These are phyloP conservation scores for Mustelus asterias DNA, from an alignment of 2,113 vertebrate species.

Conservation along the genomic window DNA sequence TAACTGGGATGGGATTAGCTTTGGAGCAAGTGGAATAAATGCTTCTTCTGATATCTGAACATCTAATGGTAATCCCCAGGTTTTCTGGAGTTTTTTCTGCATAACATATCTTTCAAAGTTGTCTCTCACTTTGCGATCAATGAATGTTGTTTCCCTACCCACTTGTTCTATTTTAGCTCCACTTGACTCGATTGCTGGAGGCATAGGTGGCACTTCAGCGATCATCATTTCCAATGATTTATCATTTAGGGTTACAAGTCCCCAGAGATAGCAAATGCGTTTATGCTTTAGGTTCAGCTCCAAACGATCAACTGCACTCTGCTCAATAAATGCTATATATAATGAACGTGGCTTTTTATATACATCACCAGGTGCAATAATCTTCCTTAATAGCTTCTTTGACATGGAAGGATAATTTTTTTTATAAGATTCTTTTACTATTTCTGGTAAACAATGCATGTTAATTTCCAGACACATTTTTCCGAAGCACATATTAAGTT, in stretches of 20 bases:
- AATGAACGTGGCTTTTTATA: not conserved
- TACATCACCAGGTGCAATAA: constrained; percentile 11
- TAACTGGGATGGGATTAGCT: too few species aligned
- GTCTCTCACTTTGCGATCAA: not conserved
- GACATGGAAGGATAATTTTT: not conserved
- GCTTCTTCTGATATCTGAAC: not conserved
- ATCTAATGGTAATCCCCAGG: constrained; percentile 23
- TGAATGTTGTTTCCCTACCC: not conserved
- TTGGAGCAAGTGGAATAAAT: not conserved
- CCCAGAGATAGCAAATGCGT: constrained; percentile 22
- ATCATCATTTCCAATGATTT: not conserved
- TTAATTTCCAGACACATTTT: constrained; percentile 19
- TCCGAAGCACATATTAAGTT: not conserved
- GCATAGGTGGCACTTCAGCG: not conserved
- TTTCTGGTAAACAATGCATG: not conserved
- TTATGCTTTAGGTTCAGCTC: constrained; percentile 20
- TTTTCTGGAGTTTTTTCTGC: constrained; percentile 9
- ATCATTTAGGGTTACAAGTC: not conserved
- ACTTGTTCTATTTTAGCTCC: not conserved
- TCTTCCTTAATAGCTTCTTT: not conserved
- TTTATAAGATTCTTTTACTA: not conserved
- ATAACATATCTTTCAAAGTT: not conserved
- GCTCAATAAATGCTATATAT: not conserved
- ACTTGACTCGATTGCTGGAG: not conserved
- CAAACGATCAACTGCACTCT: not conserved